Conservation (phyloP, 1,140 invertebrate species). For the Lepidurus couesii region DNA sequence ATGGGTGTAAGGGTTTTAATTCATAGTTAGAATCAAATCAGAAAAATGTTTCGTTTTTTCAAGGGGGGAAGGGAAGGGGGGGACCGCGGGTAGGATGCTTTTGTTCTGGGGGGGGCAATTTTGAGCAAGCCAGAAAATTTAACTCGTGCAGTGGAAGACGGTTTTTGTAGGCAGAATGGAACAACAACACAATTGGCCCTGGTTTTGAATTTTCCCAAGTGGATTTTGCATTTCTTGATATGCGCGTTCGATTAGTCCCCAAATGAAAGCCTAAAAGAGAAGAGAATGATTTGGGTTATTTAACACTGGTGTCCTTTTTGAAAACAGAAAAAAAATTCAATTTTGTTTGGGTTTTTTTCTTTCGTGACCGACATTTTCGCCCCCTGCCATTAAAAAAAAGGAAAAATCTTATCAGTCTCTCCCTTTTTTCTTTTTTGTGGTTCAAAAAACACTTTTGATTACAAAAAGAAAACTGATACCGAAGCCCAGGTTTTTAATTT, state of each 20-base stretch:
- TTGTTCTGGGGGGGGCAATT: background rate
- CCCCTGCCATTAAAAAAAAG: background rate
- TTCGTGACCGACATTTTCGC: background rate
- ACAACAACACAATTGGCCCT: too few species aligned
- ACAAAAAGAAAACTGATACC: background rate
- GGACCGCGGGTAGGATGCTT: background rate
- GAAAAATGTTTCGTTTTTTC: background rate
- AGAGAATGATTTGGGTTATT: background rate
- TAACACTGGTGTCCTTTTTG: constrained; percentile 10
- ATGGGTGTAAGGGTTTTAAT: constrained; percentile 22
- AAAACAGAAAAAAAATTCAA: background rate
- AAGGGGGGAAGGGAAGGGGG: background rate
- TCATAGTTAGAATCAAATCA: background rate
- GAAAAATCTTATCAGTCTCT: background rate
- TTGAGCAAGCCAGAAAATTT: background rate
- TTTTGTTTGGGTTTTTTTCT: background rate
- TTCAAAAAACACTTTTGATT: background rate
- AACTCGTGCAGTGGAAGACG: background rate
- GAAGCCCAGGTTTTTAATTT: background rate
- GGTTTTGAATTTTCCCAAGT: background rate
- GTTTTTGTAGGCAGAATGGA: background rate
- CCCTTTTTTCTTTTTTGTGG: background rate
- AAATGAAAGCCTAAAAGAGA: background rate
- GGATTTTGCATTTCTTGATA: background rate
- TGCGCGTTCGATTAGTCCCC: background rate